A percentile compares a stretch with the other conserved stretches of the same genome.
Conservation (phyloP, 2,113 vertebrate species). For the Ammospiza nelsoni region DNA sequence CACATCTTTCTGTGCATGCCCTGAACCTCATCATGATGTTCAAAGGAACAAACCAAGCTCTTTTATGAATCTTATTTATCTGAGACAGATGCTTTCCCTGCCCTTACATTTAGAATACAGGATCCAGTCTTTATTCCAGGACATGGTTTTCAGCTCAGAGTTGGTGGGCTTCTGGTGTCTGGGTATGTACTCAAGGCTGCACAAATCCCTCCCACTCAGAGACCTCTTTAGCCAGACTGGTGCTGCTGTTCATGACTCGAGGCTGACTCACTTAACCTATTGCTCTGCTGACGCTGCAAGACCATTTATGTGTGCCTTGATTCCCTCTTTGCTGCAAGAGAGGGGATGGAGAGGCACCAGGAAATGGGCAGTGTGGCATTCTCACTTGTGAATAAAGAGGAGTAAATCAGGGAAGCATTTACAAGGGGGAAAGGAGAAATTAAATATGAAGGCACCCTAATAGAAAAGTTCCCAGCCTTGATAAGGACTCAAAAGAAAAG, state of each 20-base stretch:
- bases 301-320: rapidly evolving
- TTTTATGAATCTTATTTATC: not conserved
- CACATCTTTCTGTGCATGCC: not conserved
- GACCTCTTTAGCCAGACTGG: not conserved
- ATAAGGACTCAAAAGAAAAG: not conserved
- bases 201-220: not conserved
- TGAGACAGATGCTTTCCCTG: not conserved
- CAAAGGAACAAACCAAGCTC: not conserved
- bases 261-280: not conserved
- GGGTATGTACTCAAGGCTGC: not conserved
- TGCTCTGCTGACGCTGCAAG: not conserved
- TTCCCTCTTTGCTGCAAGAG: not conserved
- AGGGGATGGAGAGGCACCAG: not conserved
- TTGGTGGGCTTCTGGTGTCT: not conserved
- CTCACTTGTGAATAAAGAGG: not conserved
- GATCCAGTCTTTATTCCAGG: not conserved
- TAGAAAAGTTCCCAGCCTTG: not conserved
- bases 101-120: not conserved
- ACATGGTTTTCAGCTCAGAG: not conserved
- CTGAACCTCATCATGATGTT: not conserved
- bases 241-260: not conserved
- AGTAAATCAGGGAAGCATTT: not conserved
- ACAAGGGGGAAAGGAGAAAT: not conserved
- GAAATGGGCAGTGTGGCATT: not conserved
- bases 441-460: not conserved